Percentiles rank a stretch among this genome's conserved stretches.
These are phyloP conservation scores for Cisticola juncidis DNA, from an alignment of 2,113 vertebrate species.

Conservation along the genomic window DNA sequence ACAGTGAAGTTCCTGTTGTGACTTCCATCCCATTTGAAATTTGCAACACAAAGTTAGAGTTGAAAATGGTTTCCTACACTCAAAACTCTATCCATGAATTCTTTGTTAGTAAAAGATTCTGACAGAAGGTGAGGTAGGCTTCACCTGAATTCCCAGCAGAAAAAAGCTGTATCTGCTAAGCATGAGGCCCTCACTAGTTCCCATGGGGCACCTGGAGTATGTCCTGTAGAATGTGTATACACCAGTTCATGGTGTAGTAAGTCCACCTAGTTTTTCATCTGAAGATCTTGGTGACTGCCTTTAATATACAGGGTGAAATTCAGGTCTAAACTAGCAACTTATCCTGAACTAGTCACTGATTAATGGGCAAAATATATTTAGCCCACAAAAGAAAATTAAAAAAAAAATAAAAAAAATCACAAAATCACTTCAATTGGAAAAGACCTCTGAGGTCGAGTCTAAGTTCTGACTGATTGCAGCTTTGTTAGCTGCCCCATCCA, in stretches of 20 bases:
- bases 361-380: not conserved
- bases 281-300: not conserved
- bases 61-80: not conserved
- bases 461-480: not conserved
- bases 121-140: not conserved
- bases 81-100: not conserved
- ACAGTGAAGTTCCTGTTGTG: not conserved
- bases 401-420: not conserved
- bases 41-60: not conserved
- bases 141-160: not conserved
- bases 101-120: not conserved
- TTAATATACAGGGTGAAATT: not conserved
- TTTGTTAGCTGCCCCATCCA: not conserved
- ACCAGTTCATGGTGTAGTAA: not conserved
- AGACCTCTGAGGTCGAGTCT: accelerated
- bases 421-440: not conserved
- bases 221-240: accelerated
- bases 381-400: not conserved
- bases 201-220: accelerated
- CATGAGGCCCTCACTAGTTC: not conserved
- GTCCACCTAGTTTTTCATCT: not conserved
- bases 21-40: not conserved
- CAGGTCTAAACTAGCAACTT: not conserved
- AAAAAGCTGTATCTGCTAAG: not conserved
- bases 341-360: not conserved